Percentiles rank a stretch among this genome's conserved stretches.
Conservation (phyloP, 2,888 invertebrate species). For the Ptychoptera albimana region DNA sequence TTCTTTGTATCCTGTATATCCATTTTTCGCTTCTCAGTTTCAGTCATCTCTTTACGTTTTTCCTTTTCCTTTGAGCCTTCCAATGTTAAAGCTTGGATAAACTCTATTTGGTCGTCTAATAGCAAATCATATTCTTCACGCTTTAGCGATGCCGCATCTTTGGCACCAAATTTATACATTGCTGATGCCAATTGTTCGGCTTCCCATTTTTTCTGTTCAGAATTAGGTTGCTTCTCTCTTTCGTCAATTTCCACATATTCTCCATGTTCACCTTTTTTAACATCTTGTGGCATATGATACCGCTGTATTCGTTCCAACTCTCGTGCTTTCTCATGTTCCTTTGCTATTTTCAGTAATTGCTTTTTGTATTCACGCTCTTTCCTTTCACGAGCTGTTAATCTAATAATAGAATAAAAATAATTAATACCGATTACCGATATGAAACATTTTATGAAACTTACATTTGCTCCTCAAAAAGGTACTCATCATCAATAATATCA, state of each 20-base stretch:
- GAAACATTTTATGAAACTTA: constrained; percentile 33
- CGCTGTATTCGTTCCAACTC: constrained; percentile 85
- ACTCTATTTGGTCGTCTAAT: constrained; percentile 94
- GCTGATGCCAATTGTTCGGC: constrained; percentile 91
- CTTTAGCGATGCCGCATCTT: constrained; percentile 45
- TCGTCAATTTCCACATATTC: constrained; percentile 77
- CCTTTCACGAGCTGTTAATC: constrained; percentile 73
- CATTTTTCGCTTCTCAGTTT: constrained; percentile 53
- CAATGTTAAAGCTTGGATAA: constrained; percentile 76
- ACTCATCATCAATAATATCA: constrained; percentile 91
- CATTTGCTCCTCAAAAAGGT: constrained; percentile 77
- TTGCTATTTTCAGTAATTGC: constrained; percentile 74
- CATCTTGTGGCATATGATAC: constrained; percentile 86
- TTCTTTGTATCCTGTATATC: constrained; percentile 81
- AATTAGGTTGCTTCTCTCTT: constrained; percentile 65
- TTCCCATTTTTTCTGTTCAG: constrained; percentile 91
- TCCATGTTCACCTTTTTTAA: constrained; percentile 54
- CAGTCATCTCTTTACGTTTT: constrained; percentile 45
- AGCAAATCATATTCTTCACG: constrained; percentile 81
- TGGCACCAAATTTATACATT: constrained; percentile 83
- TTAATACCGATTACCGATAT: not conserved
- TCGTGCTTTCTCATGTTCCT: constrained; percentile 88
- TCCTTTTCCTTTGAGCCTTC: constrained; percentile 48
- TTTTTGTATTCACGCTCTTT: constrained; percentile 80
- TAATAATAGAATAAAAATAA: constrained; percentile 26